Evolutionary conservation across 2,113 vertebrate genomes (phyloP), one percentile per base, ranked within the genome.

Genomic region (Hippopotamus amphibius): DNA sequence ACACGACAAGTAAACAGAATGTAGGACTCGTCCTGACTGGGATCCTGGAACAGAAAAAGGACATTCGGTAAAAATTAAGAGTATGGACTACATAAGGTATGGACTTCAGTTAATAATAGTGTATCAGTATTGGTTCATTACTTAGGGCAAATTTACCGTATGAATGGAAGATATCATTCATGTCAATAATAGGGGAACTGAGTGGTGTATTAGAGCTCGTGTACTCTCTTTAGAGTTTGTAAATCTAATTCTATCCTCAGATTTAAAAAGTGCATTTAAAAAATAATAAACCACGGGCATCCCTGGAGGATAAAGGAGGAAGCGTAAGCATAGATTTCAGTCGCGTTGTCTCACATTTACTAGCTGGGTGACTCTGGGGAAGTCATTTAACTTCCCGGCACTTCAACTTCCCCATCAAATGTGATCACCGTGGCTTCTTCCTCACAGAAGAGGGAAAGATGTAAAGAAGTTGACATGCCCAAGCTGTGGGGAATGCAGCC

Each of bases 351-450:
- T 89, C n/a, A 61, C 37, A n/a, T 14, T 50, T 57, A 59, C 53
- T 24, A 30, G 48, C 30, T 21, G 72, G 28, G 21, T 61, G 88
- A 33, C 48, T 61, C 69, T 30, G 63, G 71, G n/a, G n/a, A 92
- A 74, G 77, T 88, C 90, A 83, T 12, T 71, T 79, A 71, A 93
- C 46, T 93, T 71, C 22, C 19, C 22, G 48, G 71, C 9, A 0
- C 89, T 72, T 81, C n/a, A n/a, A 41, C 79, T 81, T 93, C 79
- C 69, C 84, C 77, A 5, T 33, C 43, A 61, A 84, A 68, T 53
- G 46, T 17, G 12, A 37, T 28, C 4, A 3, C 30, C 74, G 1
- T 1, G 21, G 26, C 82, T 50, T 71, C 74, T 76, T 87, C 65
- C 76, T 72, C 69, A 33, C 0, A 2, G 68, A 26, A 24, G 0